Evolutionary conservation across 2,797 vertebrate genomes (phyloP), one percentile per base, ranked within the genome.

Genomic region (Oreortyx pictus): DNA sequence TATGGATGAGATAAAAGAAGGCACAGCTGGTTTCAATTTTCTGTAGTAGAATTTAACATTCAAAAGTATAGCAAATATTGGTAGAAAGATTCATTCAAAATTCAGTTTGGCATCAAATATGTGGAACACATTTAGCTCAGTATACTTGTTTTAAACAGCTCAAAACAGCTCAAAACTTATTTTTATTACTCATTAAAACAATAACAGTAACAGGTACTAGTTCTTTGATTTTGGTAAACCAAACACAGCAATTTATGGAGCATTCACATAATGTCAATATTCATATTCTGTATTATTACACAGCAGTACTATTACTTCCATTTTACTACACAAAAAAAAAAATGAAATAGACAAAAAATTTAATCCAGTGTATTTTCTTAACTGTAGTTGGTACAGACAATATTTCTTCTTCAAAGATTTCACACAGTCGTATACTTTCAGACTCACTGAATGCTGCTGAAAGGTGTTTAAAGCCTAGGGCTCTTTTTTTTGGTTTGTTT

Each of bases 11-110:
- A 84, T 44, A n/a, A 85, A 95, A 89, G 79, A 85, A 78, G 76
- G 23, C 35, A 75, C 62, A 93, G 59, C 33, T 93, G 76, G n/a
- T 80, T 94, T 91, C 43, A 82, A 35, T 93, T 92, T 87, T 89
- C 89, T 91, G 41, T 62, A 72, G n/a, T 59, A 73, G 65, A 92
- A 92, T 80, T 85, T 56, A 90, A 16, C 50, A 59, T 89, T 86
- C 35, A 78, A 56, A 89, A 88, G 6, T 81, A 56, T 72, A 71
- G 85, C 70, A 92, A 92, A 88, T 7, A 2, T 62, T 75, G 59
- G 87, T 72, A 86, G 66, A 92, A 93, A 83, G 43, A 83, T 43
- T 75, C 79, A 92, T 68, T 89, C 50, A 57, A 61, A 94, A 43
- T 18, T 59, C 41, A 27, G 1, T 85, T 82, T 89, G 46, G 50